Conservation (phyloP, 2,113 vertebrate genomes). For the Centropristis striata region DNA sequence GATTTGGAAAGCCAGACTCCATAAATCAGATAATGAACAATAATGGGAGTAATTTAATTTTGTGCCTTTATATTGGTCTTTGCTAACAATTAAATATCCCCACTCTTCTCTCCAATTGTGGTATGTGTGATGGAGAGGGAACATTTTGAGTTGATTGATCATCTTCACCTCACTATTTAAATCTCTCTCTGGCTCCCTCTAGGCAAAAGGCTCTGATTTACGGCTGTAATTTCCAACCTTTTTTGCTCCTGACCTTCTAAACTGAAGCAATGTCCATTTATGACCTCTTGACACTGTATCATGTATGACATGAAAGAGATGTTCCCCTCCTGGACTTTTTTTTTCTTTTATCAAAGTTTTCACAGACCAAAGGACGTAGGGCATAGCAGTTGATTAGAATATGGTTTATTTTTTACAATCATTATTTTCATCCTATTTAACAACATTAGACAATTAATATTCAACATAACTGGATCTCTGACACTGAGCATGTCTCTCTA, state of each 20-base stretch:
- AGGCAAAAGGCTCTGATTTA: constrained; percentile 10
- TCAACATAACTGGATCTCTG: background rate
- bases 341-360: background rate
- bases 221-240: background rate
- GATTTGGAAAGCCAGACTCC: constrained; percentile 27
- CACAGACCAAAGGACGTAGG: background rate
- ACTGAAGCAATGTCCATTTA: background rate
- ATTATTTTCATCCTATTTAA: background rate
- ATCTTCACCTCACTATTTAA: constrained; percentile 15
- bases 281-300: background rate
- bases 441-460: background rate
- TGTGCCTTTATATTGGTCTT: constrained; percentile 17
- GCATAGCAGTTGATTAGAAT: too few species aligned
- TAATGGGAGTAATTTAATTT: constrained; percentile 4
- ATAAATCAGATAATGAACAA: constrained; percentile 15
- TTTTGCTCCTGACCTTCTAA: background rate
- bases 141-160: constrained; percentile 11
- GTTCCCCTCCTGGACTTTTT: background rate
- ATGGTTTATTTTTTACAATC: background rate
- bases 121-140: constrained; percentile 9
- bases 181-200: constrained; percentile 53
- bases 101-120: constrained; percentile 5
- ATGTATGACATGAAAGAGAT: background rate
- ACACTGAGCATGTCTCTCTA: constrained; percentile 9
- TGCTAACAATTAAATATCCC: background rate